Base-by-base conservation (phyloP, 2,888 invertebrate genomes). In the Microplitis manilae region DNA sequence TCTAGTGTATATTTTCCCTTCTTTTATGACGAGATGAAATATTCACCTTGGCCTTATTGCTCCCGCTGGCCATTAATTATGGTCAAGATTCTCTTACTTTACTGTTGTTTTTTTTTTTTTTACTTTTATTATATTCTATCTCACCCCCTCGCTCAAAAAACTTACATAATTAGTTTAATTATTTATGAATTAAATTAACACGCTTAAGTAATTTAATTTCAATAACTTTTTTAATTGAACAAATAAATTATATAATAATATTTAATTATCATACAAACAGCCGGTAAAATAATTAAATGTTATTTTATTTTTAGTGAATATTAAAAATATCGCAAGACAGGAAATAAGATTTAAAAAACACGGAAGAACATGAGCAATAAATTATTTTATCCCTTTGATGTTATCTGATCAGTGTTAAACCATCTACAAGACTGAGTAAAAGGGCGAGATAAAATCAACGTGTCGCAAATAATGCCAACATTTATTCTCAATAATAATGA, bases 21-120 rank as follows among this genome's bases (percentile, higher is more conserved):
- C 73, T 73, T 59, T 73, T 65, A 73, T 67, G 73, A 59, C 50
- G 60, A 59, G 59, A 73, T 73, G 73, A 73, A 73, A 73, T 67
- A 73, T 73, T 67, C 59, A 73, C 65, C 67, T 15, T 30, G 67
- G 67, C 67, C 73, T 73, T 59, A 73, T 73, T 73, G 67, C 73
- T 73, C 73, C 50, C 73, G 60, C 15, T 15, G 67, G 67, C 41
- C 73, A 73, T 73, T 67, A 73, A 73, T 73, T 73, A 73, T 73
- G 65, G 50, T 41, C 39, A 67, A 59, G 20, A 73, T 38, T 67
- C 65, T 65, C 65, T 72, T 65, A 64, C 50, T 15, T 72, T 13
- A 20, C 62, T 64, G 30, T 30, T 30, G 30, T 30, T 30, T 30
- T 30, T 30, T 30, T 30, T 30, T 30, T 64, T 13, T 64, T 40